These are phyloP conservation scores for Dryomyza anilis DNA, from an alignment of 2,888 invertebrate genomes.

Conservation along the genomic window DNA sequence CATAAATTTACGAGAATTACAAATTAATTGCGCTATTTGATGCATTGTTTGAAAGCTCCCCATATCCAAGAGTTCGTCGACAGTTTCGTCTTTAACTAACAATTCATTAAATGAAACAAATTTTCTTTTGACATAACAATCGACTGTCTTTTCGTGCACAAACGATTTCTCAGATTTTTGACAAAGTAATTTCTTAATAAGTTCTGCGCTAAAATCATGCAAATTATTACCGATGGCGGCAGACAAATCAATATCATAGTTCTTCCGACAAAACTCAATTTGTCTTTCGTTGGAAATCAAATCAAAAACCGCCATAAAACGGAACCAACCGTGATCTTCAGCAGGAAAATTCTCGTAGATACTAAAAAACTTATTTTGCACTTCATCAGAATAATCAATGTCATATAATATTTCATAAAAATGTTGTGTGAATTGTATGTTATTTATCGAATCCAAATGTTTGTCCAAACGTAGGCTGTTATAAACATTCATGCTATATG, in stretches of 20 bases:
- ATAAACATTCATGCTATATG: not conserved
- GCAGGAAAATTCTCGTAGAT: conserved; percentile 33
- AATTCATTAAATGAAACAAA: not conserved
- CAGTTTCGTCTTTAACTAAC: not conserved
- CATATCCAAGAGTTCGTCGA: conserved; percentile 38
- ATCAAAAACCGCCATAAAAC: conserved; percentile 37
- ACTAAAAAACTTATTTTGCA: not conserved
- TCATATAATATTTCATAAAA: conserved; percentile 37
- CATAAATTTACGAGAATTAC: not conserved
- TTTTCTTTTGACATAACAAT: conserved; percentile 33
- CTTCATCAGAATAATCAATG: not conserved
- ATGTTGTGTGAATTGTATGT: conserved; percentile 27
- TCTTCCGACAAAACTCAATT: conserved; percentile 30
- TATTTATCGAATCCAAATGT: not conserved
- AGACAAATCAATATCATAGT: conserved; percentile 35
- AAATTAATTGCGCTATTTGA: conserved; percentile 24
- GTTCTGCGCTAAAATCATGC: conserved; percentile 18
- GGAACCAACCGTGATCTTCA: conserved; percentile 42
- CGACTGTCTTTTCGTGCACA: conserved; percentile 38
- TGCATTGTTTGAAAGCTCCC: conserved; percentile 39
- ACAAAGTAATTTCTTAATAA: conserved; percentile 35
- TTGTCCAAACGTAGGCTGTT: not conserved
- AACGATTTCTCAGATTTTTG: conserved; percentile 37
- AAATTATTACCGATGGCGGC: no score
- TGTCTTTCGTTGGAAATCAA: not conserved